A percentile compares a stretch with the other conserved stretches of the same genome.
Conservation (phyloP, 2,888 invertebrate genomes). For the Hydriomena furcata region DNA sequence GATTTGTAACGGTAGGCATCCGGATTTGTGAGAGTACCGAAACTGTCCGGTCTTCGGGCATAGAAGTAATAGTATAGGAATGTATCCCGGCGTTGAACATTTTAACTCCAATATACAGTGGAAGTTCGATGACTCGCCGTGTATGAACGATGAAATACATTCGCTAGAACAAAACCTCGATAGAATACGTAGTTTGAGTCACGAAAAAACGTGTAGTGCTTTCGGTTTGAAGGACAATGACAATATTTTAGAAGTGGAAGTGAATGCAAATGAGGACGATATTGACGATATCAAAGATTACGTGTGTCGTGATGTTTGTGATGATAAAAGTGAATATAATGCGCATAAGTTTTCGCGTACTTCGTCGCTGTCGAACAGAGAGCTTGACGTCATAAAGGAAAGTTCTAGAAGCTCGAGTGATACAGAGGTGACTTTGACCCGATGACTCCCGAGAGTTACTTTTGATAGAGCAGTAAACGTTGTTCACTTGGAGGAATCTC, state of each 20-base stretch:
- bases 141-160: conserved; percentile 66
- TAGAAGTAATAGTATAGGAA: conserved; percentile 79
- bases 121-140: conserved; percentile 74
- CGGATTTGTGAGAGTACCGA: conserved; percentile 81
- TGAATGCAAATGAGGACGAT: conserved; percentile 67
- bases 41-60: conserved; percentile 81
- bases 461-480: conserved; percentile 73
- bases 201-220: conserved; percentile 67
- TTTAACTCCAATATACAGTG: conserved; percentile 78
- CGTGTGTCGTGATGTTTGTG: conserved; percentile 62
- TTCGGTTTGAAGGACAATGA: conserved; percentile 62
- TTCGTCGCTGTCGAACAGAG: conserved; percentile 77
- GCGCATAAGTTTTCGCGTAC: conserved; percentile 75
- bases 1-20: conserved; percentile 74
- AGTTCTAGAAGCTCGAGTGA: conserved; percentile 82
- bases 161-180: conserved; percentile 76
- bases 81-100: conserved; percentile 77
- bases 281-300: conserved; percentile 69
- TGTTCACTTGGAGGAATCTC: conserved; percentile 66
- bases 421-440: conserved; percentile 78
- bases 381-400: conserved; percentile 80
- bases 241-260: conserved; percentile 75
- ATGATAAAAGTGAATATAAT: conserved; percentile 74
- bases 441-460: conserved; percentile 79
- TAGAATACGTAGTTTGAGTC: conserved; percentile 76